Percentiles rank a stretch among this genome's conserved stretches.
These are phyloP conservation scores for Sesamia nonagrioides DNA, from an alignment of 1,140 invertebrate species.

Conservation along the genomic window DNA sequence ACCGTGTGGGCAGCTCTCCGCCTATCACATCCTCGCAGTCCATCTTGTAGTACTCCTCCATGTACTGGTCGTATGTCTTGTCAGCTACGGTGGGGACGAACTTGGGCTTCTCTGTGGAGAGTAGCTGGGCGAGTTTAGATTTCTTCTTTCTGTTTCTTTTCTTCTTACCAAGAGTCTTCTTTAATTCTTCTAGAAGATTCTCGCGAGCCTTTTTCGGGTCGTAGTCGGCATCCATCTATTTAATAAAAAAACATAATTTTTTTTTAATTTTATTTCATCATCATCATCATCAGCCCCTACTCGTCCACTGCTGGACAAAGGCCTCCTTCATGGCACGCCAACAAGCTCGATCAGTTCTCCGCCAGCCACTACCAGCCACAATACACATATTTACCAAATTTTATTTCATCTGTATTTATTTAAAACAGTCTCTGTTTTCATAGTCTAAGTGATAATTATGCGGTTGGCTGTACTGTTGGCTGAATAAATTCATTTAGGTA, in stretches of 20 bases:
- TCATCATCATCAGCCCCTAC: too few relatives aligned
- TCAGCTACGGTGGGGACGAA: conserved; percentile 93
- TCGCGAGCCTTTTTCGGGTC: conserved; percentile 88
- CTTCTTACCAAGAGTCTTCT: conserved; percentile 88
- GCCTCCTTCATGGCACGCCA: too few relatives aligned
- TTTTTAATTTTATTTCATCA: too few relatives aligned
- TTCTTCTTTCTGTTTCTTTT: conserved; percentile 90
- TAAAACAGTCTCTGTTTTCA: too few relatives aligned
- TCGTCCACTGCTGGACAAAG: too few relatives aligned
- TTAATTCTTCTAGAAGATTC: conserved; percentile 88
- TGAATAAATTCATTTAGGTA: neutral
- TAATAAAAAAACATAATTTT: neutral
- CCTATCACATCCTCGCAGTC: conserved; percentile 98
- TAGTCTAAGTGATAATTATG: too few relatives aligned
- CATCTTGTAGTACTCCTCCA: conserved; percentile 97
- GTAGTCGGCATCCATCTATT: conserved; percentile 96
- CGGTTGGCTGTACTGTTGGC: too few relatives aligned
- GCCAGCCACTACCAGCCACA: too few relatives aligned
- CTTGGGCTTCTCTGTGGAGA: conserved; percentile 92
- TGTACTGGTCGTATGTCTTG: conserved; percentile 94
- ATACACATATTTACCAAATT: too few relatives aligned
- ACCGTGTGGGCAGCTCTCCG: conserved; percentile 95
- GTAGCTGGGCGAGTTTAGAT: conserved; percentile 91
- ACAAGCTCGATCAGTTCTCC: too few relatives aligned
- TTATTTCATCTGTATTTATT: too few relatives aligned